These are phyloP conservation scores for Tympanuchus pallidicinctus DNA, from an alignment of 2,113 vertebrate species.

Conservation along the genomic window DNA sequence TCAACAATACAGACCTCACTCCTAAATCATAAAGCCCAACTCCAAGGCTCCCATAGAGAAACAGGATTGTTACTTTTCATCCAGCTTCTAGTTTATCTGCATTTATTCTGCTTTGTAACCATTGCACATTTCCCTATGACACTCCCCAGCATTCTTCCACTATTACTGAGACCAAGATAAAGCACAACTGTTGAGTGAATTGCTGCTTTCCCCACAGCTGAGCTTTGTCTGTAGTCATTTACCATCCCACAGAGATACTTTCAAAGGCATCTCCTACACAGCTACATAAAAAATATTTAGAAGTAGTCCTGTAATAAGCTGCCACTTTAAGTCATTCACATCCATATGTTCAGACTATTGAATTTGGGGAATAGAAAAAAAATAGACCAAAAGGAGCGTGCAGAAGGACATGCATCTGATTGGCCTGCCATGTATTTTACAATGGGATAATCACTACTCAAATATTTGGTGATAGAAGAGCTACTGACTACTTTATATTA, in stretches of 20 bases:
- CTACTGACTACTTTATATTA: background rate
- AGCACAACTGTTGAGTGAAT: background rate
- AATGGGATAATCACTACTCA: too few relatives aligned
- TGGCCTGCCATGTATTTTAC: background rate
- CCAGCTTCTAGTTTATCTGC: background rate
- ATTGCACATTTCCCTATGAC: background rate
- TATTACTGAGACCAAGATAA: background rate
- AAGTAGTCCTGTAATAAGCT: background rate
- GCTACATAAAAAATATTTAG: too few relatives aligned
- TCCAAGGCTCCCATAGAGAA: background rate
- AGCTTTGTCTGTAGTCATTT: background rate
- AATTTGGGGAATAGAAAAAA: too few relatives aligned
- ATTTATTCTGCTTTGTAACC: background rate
- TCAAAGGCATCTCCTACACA: background rate
- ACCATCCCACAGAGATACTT: background rate
- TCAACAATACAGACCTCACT: background rate
- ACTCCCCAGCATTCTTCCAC: background rate
- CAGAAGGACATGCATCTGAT: too few relatives aligned
- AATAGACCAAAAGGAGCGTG: background rate
- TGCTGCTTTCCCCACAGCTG: accelerated
- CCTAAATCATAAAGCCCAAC: background rate
- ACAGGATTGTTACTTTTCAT: accelerated
- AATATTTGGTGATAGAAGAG: background rate
- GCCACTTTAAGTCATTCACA: background rate
- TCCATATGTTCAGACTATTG: accelerated